phyloP scores from a whole-genome alignment of 2,113 vertebrate species.

The Leuciscus idus region DNA sequence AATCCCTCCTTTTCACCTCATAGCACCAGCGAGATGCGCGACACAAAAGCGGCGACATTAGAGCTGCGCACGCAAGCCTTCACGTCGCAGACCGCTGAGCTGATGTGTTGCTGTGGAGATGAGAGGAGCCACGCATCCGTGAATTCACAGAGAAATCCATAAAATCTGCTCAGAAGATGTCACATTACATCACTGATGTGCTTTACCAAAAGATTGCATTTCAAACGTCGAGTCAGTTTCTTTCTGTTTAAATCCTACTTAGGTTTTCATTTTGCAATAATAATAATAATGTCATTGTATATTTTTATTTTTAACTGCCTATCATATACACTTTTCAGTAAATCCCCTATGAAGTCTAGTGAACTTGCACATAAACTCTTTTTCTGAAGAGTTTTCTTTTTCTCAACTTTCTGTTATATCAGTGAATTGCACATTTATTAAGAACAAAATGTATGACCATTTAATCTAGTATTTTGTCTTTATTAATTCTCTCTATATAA shows the following conservation, averaged over 20 bases:
- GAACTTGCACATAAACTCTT: no score
- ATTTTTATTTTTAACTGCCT: background rate
- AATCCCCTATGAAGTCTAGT: no score
- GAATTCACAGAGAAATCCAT: background rate
- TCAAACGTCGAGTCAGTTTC: background rate
- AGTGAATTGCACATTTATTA: no score
- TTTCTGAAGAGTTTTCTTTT: no score
- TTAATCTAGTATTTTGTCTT: background rate
- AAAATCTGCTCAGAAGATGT: background rate
- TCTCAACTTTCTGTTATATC: no score
- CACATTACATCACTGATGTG: background rate
- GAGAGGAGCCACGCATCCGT: background rate
- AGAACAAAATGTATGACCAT: no score
- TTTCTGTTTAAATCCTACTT: background rate
- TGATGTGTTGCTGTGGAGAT: constrained; percentile 19
- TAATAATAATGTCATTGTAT: background rate
- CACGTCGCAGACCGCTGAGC: background rate
- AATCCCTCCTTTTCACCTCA: constrained; percentile 32
- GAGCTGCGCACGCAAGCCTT: background rate
- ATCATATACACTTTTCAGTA: background rate
- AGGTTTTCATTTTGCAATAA: background rate
- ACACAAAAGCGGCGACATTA: background rate
- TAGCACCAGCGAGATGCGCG: background rate
- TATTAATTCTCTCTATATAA: background rate
- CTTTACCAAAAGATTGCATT: background rate